Evolutionary conservation across 2,797 vertebrate species (phyloP).

Genomic region (Hydrocynus forskahlii): DNA sequence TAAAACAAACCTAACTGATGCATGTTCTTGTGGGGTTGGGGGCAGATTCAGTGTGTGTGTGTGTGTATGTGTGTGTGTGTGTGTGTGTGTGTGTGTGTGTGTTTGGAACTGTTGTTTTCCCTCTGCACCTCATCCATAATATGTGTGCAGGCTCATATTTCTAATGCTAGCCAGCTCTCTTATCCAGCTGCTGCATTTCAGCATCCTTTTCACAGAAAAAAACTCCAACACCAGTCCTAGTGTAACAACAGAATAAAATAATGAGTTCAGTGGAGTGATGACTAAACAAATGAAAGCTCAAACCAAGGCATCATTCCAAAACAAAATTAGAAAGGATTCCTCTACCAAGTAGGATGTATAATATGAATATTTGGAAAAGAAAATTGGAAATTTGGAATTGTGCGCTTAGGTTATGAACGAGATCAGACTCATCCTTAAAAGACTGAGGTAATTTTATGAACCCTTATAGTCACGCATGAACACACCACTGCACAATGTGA

Average conservation of each 20-base stretch:
- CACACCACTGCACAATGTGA: no score
- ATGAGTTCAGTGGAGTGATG: constrained; percentile 2
- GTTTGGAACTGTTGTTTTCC: not conserved
- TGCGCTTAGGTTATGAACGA: no score
- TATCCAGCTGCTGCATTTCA: constrained; percentile 27
- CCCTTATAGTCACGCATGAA: no score
- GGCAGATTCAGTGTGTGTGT: not conserved
- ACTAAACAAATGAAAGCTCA: constrained; percentile 17
- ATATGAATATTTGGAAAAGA: no score
- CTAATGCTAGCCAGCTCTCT: constrained; percentile 24
- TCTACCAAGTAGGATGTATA: not conserved
- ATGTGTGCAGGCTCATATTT: constrained; percentile 17
- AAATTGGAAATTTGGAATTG: no score
- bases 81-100: not conserved
- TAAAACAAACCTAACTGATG: constrained; percentile 17
- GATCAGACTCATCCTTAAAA: no score
- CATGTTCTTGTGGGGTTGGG: constrained; percentile 4
- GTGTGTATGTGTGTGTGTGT: constrained; percentile 1
- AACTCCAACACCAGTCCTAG: not conserved
- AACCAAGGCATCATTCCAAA: not conserved
- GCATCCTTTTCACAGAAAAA: constrained; percentile 22
- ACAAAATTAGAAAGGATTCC: not conserved
- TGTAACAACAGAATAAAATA: not conserved
- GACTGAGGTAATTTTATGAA: no score
- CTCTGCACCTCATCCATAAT: constrained; percentile 15